Evolutionary conservation across 1,140 invertebrate genomes (phyloP), one percentile per base, ranked within the genome.

Genomic region (Tetramorium alpestre): DNA sequence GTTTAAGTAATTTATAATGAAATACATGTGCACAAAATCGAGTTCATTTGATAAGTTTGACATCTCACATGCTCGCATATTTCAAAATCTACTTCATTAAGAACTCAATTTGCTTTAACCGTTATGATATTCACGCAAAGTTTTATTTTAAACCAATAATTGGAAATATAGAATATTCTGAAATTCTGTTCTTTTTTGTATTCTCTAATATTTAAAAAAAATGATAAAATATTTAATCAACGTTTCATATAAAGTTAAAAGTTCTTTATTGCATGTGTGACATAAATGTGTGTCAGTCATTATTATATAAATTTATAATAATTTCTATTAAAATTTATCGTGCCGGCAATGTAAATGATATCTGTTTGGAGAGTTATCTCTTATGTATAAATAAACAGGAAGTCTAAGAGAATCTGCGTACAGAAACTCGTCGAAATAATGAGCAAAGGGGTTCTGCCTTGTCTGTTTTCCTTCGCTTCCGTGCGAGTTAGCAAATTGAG

Each of bases 401-500:
- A 81, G 8, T 73, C 28, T 49, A 60, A 84, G 38, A 49, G 54
- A 58, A 60, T 49, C 38, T 60, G 41, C 54, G 25, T 62, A 60
- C n/a, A 47, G 69, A 62, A 75, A 60, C 44, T 73, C 51, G 56
- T 56, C 16, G 78, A 33, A 49, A 75, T 84, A 84, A 84, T 72
- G 69, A 84, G 69, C 80, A 47, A 41, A 13, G 28, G 65, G 16
- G 5, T 75, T 33, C n/a, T n/a, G 25, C n/a, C 54, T 62, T 47
- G 80, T 84, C 54, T 84, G 69, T 84, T 84, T 75, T 75, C 69
- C 41, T 85, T 41, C 60, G 22, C 13, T 85, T 85, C 33, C 84
- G 60, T 67, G 75, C 47, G 75, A 77, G 54, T 75, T 84, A 38
- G 44, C 41, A 84, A 84, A 84, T 84, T 84, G 80, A 56, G 51